Percentiles rank a stretch among this genome's conserved stretches.
phyloP scores from a whole-genome alignment of 2,888 invertebrate genomes.

The Mayetiola destructor region DNA sequence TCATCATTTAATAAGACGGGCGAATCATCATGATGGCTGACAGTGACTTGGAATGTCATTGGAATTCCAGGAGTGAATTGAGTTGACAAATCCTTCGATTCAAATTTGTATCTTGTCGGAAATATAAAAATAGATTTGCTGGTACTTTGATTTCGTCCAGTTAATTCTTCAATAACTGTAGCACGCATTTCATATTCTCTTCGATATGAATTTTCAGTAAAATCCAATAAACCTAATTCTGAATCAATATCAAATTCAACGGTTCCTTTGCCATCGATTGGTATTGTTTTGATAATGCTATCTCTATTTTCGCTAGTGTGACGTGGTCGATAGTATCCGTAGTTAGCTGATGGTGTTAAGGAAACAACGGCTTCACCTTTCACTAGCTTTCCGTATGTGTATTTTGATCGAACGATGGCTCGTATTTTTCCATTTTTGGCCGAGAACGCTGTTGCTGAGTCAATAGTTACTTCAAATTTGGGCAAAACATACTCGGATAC shows the following conservation, averaged over 20 bases:
- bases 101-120: constrained; percentile 59
- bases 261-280: constrained; percentile 47
- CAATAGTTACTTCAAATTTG: constrained; percentile 71
- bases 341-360: neutral
- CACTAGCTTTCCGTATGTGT: constrained; percentile 13
- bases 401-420: constrained; percentile 56
- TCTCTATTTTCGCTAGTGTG: constrained; percentile 37
- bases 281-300: constrained; percentile 32
- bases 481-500: constrained; percentile 78
- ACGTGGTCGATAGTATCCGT: neutral
- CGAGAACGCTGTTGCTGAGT: constrained; percentile 61
- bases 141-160: constrained; percentile 68
- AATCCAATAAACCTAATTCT: constrained; percentile 49
- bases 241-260: constrained; percentile 63
- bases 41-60: constrained; percentile 49
- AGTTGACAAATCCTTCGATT: constrained; percentile 64
- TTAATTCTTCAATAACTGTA: constrained; percentile 77
- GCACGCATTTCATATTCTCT: constrained; percentile 67
- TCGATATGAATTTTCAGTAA: constrained; percentile 42
- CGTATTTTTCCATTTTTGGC: constrained; percentile 60
- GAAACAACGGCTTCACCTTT: constrained; percentile 7
- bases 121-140: constrained; percentile 59
- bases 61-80: constrained; percentile 80
- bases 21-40: neutral
- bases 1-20: neutral